Evolutionary conservation across 1,140 invertebrate genomes (phyloP), one percentile per base, ranked within the genome.

Genomic region (Cheumatopsyche charites): DNA sequence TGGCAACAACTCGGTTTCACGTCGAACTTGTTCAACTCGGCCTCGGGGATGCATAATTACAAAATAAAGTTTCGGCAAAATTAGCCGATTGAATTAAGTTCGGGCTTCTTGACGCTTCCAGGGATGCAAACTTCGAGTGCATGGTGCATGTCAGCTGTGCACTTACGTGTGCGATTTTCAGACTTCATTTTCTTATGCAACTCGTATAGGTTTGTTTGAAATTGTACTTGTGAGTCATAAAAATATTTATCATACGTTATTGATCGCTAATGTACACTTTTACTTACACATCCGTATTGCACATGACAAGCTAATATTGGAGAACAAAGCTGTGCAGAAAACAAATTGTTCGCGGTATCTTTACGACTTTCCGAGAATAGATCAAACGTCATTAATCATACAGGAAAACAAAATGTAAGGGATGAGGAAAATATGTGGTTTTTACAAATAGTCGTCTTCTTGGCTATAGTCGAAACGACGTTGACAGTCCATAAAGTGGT

Each of bases 1-100:
- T 36, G 29, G 29, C 29, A 36, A 36, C 29, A 36, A 36, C 29
- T 36, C 29, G 9, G 29, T 36, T 36, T 36, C 9, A 9, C 29
- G 29, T 9, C 3, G 9, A 36, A 36, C 3, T 36, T n/a, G n/a
- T 19, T 12, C 19, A 12, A 21, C 52, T 2, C 17, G 52, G 9
- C 52, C 15, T 36, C 13, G 23, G 26, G 12, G 23, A 23, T 21
- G 26, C 26, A 62, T 62, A 62, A 62, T 62, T 62, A 23, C 58
- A 62, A 62, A 62, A 62, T 62, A 62, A 62, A 62, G 58, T 62
- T 62, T 62, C n/a, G 58, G 19, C 58, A 23, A 26, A 62, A 62
- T 62, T 62, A 62, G 23, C 58, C 58, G 58, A 62, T 62, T 62
- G 58, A 62, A 62, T 62, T 62, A 62, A 62, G 21, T 62, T 62